Evolutionary conservation across 2,113 vertebrate species (phyloP), one percentile per base, ranked within the genome.

Genomic region (Otis tarda): DNA sequence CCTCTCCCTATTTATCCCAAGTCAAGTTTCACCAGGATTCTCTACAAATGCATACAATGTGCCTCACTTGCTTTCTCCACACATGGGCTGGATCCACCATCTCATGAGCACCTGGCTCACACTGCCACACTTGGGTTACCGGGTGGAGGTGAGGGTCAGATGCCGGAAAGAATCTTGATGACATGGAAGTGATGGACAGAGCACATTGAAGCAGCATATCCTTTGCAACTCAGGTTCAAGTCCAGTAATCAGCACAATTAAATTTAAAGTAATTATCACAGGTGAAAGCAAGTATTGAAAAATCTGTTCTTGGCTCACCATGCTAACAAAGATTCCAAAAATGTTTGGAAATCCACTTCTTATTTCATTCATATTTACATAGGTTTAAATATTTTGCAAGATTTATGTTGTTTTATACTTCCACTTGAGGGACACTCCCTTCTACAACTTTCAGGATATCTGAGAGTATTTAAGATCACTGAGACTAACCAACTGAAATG

Each of bases 381-480:
- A 65, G 3, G 6, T 60, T 77, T 81, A 65, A 31, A 37, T 56
- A 23, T 43, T 83, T 80, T 74, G 7, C 1, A 81, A 65, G 10
- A 33, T 43, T 61, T 43, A 14, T 33, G 20, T 14, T 33, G 4
- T 7, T 89, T 55, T 7, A 18, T 21, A 14, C 4, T 63, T 89
- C 16, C 0, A 0, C 7, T 87, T 77, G 18, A 13, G 13, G 24
- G 14, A 59, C 2, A 8, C 2, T 30, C 4, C n/a, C 14, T 47
- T 59, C 70, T 3, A 5, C 43, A 19, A 2, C 7, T 87, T 64
- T 59, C n/a, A 27, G 31, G 16, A n/a, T 75, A 50, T 43, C 20
- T 94, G 43, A 49, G 18, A 41, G 11, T 60, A 23, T 45, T 87
- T 74, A 45, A 43, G 49, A 60, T 39, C 27, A 41, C 28, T 61